phyloP scores from a whole-genome alignment of 2,888 invertebrate species.

The Perithous albicinctus region DNA sequence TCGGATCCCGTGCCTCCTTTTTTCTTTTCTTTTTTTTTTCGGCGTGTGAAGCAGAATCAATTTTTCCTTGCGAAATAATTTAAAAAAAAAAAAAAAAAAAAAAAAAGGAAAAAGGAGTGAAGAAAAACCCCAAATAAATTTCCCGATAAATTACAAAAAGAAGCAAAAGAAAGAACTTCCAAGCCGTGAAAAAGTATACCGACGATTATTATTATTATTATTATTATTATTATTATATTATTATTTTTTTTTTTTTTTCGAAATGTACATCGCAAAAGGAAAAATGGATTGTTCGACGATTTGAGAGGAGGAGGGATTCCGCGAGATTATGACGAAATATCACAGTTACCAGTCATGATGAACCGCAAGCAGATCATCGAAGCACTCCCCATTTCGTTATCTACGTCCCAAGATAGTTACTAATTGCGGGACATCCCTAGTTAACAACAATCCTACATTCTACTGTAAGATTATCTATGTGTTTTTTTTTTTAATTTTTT shows the following conservation, averaged over 20 bases:
- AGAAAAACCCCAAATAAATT: neutral
- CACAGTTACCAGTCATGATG: conserved; percentile 82
- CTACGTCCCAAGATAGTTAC: conserved; percentile 76
- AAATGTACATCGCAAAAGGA: conserved; percentile 11
- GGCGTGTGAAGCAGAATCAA: conserved; percentile 13
- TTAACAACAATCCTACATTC: conserved; percentile 82
- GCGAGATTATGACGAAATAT: conserved; percentile 82
- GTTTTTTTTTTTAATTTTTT: too few relatives aligned
- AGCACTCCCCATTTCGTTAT: conserved; percentile 75
- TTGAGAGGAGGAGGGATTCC: conserved; percentile 59
- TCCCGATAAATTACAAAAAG: conserved; percentile 5
- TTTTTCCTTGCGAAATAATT: neutral
- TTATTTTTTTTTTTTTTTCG: conserved; percentile 17
- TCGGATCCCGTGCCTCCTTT: conserved; percentile 70
- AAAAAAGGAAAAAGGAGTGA: too few relatives aligned
- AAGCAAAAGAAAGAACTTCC: neutral
- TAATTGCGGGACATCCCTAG: conserved; percentile 76
- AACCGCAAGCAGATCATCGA: conserved; percentile 76
- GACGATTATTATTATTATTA: too few relatives aligned
- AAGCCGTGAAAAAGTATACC: neutral
- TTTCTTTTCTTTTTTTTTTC: conserved; percentile 13
- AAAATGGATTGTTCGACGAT: conserved; percentile 19
- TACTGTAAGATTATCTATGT: conserved; percentile 79
- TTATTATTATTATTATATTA: too few relatives aligned
- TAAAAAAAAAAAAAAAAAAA: too few relatives aligned